A percentile compares a stretch with the other conserved stretches of the same genome.
Evolutionary conservation across 2,113 vertebrate genomes (phyloP).

Genomic region (Pedionomus torquatus): DNA sequence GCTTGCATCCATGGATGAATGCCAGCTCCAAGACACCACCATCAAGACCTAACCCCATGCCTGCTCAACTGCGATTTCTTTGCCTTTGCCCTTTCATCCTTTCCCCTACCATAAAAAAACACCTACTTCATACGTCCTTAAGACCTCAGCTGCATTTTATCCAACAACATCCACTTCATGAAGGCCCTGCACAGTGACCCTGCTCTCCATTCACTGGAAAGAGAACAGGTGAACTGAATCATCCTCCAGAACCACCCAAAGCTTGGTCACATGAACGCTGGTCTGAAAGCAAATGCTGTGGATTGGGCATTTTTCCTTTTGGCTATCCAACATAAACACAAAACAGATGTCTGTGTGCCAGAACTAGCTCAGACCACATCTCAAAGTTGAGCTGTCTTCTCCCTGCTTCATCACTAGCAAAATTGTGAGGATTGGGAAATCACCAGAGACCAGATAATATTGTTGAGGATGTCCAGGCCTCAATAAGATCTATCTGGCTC

Average conservation of each 20-base stretch:
- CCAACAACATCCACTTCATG: background rate
- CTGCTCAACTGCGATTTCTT: background rate
- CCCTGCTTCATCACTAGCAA: background rate
- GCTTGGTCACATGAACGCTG: background rate
- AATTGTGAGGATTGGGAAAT: background rate
- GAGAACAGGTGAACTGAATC: fast-evolving
- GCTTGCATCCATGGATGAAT: fast-evolving
- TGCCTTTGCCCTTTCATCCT: background rate
- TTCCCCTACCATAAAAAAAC: background rate
- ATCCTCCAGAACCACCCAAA: background rate
- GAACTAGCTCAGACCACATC: background rate
- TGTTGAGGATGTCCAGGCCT: background rate
- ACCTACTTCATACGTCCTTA: background rate
- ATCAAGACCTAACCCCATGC: background rate
- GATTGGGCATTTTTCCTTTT: background rate
- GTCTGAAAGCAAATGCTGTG: too few relatives aligned
- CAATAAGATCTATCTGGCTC: background rate
- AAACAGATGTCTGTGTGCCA: background rate
- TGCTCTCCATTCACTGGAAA: background rate
- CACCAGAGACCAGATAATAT: background rate
- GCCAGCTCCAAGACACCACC: background rate
- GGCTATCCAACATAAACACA: background rate
- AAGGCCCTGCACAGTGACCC: background rate
- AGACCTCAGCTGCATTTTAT: background rate
- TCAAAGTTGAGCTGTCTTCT: background rate